Evolutionary conservation across 2,797 vertebrate species (phyloP), one percentile per base, ranked within the genome.

Genomic region (Adrianichthys oophorus): DNA sequence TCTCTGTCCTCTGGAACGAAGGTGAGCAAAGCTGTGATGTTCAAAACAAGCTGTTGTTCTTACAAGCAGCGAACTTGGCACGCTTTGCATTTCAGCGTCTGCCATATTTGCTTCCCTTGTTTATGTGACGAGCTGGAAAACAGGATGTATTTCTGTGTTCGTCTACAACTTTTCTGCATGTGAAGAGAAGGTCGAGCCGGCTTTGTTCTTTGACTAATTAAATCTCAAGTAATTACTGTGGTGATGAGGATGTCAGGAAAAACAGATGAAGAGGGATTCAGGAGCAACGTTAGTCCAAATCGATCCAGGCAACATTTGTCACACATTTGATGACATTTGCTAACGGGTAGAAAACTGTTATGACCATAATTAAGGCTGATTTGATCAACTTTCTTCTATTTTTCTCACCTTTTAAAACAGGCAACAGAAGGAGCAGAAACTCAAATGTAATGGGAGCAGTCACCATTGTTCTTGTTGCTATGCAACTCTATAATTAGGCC

Each of bases 131-230:
- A 23, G 55, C 37, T n/a, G 46, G 17, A 19, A 62, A 55, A 68
- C 52, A 23, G 53, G 18, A 40, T 58, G 53, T 3, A 23, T 60
- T 24, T 67, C 58, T 57, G 52, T n/a, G 32, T 56, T 47, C 4
- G 48, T 44, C 59, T 15, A 47, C 54, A 69, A 26, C 62, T 24
- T 52, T 68, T 75, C 61, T 65, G 47, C 79, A 75, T 68, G 46
- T 57, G 54, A 58, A 23, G 65, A 68, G 73, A 74, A 78, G 78
- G 79, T 85, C 76, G 79, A 65, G 56, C 61, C 78, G 72, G 75
- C 72, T 84, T 86, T 85, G 82, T 87, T 82, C 82, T 68, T 71
- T 5, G 63, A 56, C 80, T 89, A 80, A 89, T 86, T 83, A 82
- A 83, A 89, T 80, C 79, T 71, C 50, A 53, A 62, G 77, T 84